Conservation (phyloP, 2,797 vertebrate genomes). For the Molossus molossus region DNA sequence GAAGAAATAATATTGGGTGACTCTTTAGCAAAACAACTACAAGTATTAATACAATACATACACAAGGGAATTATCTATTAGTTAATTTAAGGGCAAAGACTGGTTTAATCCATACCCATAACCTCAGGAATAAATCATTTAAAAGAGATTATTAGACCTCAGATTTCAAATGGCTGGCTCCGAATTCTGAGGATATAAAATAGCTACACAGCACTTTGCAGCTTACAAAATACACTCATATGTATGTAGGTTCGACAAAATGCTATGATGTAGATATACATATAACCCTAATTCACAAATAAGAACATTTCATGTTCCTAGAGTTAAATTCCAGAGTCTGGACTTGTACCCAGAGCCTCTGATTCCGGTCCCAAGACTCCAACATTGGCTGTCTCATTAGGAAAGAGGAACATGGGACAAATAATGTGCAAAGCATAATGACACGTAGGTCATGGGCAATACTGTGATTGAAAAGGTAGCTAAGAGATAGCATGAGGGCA, state of each 20-base stretch:
- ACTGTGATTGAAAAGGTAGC: neutral
- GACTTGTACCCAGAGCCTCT: neutral
- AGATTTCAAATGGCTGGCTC: neutral
- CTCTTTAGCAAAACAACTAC: neutral
- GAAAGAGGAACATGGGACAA: neutral
- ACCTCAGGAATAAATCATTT: neutral
- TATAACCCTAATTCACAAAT: neutral
- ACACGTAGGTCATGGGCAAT: rapidly evolving
- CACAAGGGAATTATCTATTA: neutral
- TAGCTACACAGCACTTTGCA: neutral
- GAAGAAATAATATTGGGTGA: neutral
- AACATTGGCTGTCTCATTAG: too few species aligned
- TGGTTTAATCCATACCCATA: neutral
- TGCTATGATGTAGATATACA: neutral
- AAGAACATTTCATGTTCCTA: neutral
- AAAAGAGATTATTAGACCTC: neutral
- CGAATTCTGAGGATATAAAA: neutral
- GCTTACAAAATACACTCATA: neutral
- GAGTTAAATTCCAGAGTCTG: neutral
- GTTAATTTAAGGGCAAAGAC: neutral
- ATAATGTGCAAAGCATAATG: neutral
- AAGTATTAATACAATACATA: neutral
- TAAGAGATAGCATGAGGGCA: rapidly evolving
- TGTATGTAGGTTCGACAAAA: neutral
- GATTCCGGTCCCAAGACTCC: neutral